Base-by-base conservation (phyloP, 2,888 invertebrate species). In the Tyria jacobaeae region DNA sequence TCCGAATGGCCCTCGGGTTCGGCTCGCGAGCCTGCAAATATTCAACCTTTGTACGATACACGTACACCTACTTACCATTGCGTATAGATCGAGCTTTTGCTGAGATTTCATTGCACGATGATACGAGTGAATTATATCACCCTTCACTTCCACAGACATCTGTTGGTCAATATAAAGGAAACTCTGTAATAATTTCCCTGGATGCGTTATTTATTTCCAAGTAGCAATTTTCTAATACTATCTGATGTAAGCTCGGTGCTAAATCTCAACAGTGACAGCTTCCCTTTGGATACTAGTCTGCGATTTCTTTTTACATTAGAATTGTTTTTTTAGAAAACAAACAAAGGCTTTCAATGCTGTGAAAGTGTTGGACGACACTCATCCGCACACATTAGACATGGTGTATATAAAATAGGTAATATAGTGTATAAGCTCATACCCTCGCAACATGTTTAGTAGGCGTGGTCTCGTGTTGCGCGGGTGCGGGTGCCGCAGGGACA, bases 371-470 rank as follows among this genome's bases (percentile, higher is more conserved):
- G 15, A 31, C 12, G 39, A 41, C 24, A 52, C 35, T 37, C 15
- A 25, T 14, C 25, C 15, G 37, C 9, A 37, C 1, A 24, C 37
- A 35, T 53, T 53, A 5, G 15, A 15, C 25, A 15, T 14, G 15
- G 15, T 24, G n/a, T n/a, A n/a, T n/a, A n/a, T n/a, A n/a, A n/a
- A n/a, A n/a, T n/a, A n/a, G n/a, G n/a, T n/a, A n/a, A n/a, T n/a
- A n/a, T n/a, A n/a, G n/a, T n/a, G 17, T 12, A 52, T 49, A 54
- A 34, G 21, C 52, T 68, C 84, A 82, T 62, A 90, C 90, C 87
- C 91, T 79, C 9, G 87, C 81, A 48, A 79, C 78, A 70, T 89
- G 75, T 95, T 95, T 72, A 95, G 94, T 15, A 44, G 59, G 66
- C 25, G 73, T 31, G 44, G 89, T 68, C 57, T 84, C 86, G 21